Base-by-base conservation (phyloP, 2,113 vertebrate species). In the Lota lota region DNA sequence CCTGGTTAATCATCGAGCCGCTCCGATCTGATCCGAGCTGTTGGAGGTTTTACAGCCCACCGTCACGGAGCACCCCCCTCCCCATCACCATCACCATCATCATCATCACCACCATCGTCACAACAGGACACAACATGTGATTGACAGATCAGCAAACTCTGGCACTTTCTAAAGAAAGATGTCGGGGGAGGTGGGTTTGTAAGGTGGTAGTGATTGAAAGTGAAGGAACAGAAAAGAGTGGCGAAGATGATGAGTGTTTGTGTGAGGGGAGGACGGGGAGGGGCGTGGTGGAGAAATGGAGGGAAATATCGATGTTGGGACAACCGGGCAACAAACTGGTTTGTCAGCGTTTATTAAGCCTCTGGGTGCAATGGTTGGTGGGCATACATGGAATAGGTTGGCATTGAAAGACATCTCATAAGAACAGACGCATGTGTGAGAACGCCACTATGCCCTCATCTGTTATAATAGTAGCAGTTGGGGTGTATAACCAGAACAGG, bases 1-100 rank as follows among this genome's bases (percentile, higher is more conserved):
- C 78, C 79, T 88, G 84, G 90, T 92, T 92, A 92, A 92, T 92
- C 87, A 92, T 92, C 90, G 79, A 91, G 87, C 89, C 28, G 79
- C 69, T 51, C 20, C 75, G 77, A 82, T 75, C 77, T 61, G 63
- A 61, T 58, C 69, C 62, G 60, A 79, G 84, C 86, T 79, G 75
- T 75, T 87, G 81, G 88, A 90, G 86, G 88, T 90, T 84, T 81
- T 66, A 79, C 76, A 78, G 79, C 70, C 78, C 77, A 71, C 81
- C 73, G 73, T 74, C 80, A 75, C 66, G 53, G 79, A 72, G 77
- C 76, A 74, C 79, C 58, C 16, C 6, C 16, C 2, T 7, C 40
- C 7, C 40, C 40, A 6, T 14, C 40, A 10, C 40, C 40, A 47
- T 14, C 40, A 75, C 79, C 58, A 8, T 3, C 17, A 24, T 14